Conservation (phyloP, 2,797 vertebrate genomes). For the Semotilus atromaculatus region DNA sequence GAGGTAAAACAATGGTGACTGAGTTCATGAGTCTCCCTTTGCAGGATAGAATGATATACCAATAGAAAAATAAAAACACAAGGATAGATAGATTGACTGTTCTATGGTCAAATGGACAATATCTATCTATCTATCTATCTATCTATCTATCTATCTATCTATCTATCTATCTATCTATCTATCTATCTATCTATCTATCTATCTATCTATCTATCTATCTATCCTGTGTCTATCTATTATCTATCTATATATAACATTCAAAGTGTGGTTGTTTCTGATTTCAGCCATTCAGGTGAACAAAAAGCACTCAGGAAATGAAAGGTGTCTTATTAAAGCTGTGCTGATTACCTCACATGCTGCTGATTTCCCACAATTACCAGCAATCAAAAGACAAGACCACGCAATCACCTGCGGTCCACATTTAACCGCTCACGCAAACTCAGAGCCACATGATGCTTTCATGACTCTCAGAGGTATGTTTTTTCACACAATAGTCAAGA, state of each 20-base stretch:
- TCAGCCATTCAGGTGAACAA: background rate
- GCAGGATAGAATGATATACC: no score
- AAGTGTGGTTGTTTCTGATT: conserved; percentile 4
- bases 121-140: no score
- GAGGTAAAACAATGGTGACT: background rate
- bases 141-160: no score
- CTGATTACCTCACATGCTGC: conserved; percentile 57
- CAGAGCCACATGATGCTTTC: conserved; percentile 12
- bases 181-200: background rate
- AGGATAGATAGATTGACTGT: no score
- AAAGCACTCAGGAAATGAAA: conserved; percentile 41
- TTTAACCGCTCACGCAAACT: conserved; percentile 13
- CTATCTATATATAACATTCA: no score
- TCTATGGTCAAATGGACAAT: no score
- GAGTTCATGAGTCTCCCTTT: background rate
- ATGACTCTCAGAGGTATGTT: conserved; percentile 7
- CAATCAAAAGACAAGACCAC: conserved; percentile 49
- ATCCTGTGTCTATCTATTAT: no score
- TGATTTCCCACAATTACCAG: conserved; percentile 58
- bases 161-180: no score
- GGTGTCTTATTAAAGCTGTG: conserved; percentile 51
- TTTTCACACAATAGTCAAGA: conserved; percentile 11
- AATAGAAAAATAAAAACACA: no score
- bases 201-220: background rate
- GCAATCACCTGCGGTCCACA: conserved; percentile 47